These are phyloP conservation scores for Parauchenoglanis ngamensis DNA, from an alignment of 2,797 vertebrate species.

Conservation along the genomic window DNA sequence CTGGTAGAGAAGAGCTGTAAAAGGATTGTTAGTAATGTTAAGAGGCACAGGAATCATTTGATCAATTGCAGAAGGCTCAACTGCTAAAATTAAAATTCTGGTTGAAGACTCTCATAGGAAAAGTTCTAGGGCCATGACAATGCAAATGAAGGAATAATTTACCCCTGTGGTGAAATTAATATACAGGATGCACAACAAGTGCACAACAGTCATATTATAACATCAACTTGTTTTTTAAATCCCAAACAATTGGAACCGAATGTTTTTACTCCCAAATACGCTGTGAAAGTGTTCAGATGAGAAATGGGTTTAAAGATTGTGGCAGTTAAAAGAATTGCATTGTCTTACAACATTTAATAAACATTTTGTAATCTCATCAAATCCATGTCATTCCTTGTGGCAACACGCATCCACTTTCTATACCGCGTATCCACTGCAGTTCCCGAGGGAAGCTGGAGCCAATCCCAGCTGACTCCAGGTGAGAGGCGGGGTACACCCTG, in stretches of 20 bases:
- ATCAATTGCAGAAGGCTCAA: neutral
- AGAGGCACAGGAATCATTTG: conserved; percentile 6
- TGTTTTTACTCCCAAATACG: neutral
- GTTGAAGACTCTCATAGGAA: neutral
- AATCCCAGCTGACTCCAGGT: too few relatives aligned
- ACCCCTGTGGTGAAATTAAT: neutral
- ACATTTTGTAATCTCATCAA: neutral
- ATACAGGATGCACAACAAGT: neutral
- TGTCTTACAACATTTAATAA: neutral
- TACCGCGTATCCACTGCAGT: too few relatives aligned
- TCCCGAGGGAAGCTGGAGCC: too few relatives aligned
- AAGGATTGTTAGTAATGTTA: neutral
- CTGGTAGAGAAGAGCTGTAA: neutral
- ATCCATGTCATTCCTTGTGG: neutral
- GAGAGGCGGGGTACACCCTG: too few relatives aligned
- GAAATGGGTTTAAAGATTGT: neutral
- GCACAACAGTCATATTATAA: neutral
- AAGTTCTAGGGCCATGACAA: neutral
- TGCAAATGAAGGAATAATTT: conserved; percentile 13
- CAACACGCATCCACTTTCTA: too few relatives aligned
- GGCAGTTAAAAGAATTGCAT: neutral
- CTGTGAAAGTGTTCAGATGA: neutral
- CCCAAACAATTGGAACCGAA: neutral
- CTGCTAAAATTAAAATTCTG: conserved; percentile 3
- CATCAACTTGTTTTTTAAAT: neutral